These are phyloP conservation scores for Eolophus roseicapilla DNA, from an alignment of 2,113 vertebrate genomes.

Conservation along the genomic window DNA sequence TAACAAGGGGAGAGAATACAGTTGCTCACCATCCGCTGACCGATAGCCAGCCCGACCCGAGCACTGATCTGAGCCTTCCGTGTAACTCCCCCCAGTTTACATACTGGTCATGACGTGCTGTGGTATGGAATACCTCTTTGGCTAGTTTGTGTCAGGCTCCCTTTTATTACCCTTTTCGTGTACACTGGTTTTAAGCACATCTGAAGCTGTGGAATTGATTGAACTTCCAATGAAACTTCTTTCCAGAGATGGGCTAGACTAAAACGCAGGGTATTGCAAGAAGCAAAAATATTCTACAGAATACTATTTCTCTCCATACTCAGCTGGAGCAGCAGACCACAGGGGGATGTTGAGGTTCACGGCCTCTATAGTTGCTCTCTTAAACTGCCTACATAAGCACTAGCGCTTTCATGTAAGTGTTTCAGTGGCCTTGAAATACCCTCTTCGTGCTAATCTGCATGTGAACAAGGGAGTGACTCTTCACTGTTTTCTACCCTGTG, in stretches of 20 bases:
- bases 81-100: not conserved
- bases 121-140: not conserved
- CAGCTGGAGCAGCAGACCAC: not conserved
- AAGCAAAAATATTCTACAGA: not conserved
- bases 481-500: not conserved
- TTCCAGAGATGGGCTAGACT: not conserved
- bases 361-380: not conserved
- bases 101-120: not conserved
- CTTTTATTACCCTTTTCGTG: constrained; percentile 34
- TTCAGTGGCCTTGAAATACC: not conserved
- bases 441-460: not conserved
- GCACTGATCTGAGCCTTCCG: not conserved
- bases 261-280: not conserved
- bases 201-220: constrained; percentile 33
- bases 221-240: constrained; percentile 4
- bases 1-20: not conserved
- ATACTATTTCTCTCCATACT: not conserved
- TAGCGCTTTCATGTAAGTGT: not conserved
- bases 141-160: not conserved
- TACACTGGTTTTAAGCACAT: constrained; percentile 34
- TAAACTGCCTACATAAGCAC: not conserved
- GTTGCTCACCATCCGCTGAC: not conserved
- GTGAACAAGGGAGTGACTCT: not conserved
- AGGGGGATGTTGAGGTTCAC: not conserved
- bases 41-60: not conserved